A percentile compares a stretch with the other conserved stretches of the same genome.
These are phyloP conservation scores for Nothocercus nigrocapillus DNA, from an alignment of 2,113 vertebrate genomes.

Conservation along the genomic window DNA sequence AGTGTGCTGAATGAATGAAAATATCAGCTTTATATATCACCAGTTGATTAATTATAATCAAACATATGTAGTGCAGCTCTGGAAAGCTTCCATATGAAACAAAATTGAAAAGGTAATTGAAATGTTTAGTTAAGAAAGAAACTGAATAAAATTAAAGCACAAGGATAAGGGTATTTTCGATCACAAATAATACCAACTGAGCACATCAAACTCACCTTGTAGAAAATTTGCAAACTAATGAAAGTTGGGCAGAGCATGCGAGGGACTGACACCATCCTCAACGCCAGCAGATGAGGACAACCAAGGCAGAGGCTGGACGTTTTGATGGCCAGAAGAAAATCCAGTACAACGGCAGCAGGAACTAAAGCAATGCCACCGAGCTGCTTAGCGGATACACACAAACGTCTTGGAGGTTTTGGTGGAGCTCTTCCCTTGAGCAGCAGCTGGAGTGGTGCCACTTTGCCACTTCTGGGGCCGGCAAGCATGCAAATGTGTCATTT, in stretches of 20 bases:
- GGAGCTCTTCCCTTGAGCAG: not conserved
- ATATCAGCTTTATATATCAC: not conserved
- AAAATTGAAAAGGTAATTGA: conserved; percentile 12
- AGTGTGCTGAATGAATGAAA: conserved; percentile 12
- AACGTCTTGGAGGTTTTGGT: not conserved
- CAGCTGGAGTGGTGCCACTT: not conserved
- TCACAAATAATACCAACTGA: not conserved
- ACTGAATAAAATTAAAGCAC: not conserved
- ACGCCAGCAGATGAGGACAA: not conserved
- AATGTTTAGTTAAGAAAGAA: conserved; percentile 28
- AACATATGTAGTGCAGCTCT: not conserved
- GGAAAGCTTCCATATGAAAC: conserved; percentile 5
- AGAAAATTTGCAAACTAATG: not conserved
- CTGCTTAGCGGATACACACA: not conserved
- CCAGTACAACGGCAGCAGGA: fast-evolving
- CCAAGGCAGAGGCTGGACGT: not conserved
- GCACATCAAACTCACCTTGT: not conserved
- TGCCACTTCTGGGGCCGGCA: not conserved
- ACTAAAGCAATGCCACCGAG: not conserved
- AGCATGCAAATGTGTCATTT: not conserved
- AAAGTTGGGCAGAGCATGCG: not conserved
- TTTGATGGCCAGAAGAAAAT: not conserved
- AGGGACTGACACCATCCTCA: not conserved
- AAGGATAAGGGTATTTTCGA: not conserved
- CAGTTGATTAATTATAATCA: conserved; percentile 49